These are phyloP conservation scores for Rutilus rutilus DNA, from an alignment of 2,113 vertebrate species.

Conservation along the genomic window DNA sequence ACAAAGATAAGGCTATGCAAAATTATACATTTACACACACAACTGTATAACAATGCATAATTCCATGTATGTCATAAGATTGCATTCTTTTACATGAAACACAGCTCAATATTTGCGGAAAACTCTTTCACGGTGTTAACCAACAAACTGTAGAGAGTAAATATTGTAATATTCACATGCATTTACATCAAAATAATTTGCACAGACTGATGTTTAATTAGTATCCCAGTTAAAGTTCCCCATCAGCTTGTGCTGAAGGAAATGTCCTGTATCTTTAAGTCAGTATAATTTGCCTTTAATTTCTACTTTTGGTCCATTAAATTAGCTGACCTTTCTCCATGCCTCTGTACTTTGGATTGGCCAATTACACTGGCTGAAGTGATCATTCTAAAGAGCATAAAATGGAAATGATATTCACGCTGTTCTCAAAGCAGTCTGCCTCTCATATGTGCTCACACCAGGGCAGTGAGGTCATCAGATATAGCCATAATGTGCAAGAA, in stretches of 20 bases:
- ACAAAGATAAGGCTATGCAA: slow-evolving; percentile 56
- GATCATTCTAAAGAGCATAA: slow-evolving; percentile 49
- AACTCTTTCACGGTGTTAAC: not conserved
- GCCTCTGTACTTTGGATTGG: not conserved
- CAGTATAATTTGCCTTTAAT: not conserved
- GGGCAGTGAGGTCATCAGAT: slow-evolving; percentile 68
- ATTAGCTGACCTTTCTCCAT: slow-evolving; percentile 40
- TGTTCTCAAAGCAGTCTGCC: slow-evolving; percentile 39
- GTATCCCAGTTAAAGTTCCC: not conserved
- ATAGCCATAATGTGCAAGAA: slow-evolving; percentile 59
- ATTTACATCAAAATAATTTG: not conserved
- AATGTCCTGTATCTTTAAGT: not conserved
- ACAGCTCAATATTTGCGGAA: not conserved
- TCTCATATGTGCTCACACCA: slow-evolving; percentile 25
- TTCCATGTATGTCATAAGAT: not conserved
- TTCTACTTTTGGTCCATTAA: slow-evolving; percentile 35
- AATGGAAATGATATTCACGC: slow-evolving; percentile 45
- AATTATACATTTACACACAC: slow-evolving; percentile 54
- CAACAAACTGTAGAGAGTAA: not conserved
- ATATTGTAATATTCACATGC: not conserved
- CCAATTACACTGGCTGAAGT: slow-evolving; percentile 48
- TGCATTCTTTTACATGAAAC: slow-evolving; percentile 30
- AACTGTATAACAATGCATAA: slow-evolving; percentile 26
- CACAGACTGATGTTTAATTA: not conserved
- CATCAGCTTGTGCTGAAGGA: not conserved